A percentile compares a stretch with the other conserved stretches of the same genome.
These are phyloP conservation scores for Meliscaeva auricollis DNA, from an alignment of 2,888 invertebrate genomes.

Conservation along the genomic window DNA sequence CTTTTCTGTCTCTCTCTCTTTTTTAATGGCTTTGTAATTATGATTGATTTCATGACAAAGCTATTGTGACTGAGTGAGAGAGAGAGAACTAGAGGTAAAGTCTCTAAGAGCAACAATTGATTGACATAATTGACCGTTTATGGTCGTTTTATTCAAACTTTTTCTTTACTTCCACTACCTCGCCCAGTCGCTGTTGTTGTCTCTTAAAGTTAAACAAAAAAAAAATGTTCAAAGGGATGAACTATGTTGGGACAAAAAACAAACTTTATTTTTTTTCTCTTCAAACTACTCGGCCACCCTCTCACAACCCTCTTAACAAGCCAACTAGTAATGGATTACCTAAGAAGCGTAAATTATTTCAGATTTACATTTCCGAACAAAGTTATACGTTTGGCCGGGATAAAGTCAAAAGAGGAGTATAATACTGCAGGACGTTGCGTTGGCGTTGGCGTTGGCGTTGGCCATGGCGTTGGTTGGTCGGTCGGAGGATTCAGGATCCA, in stretches of 20 bases:
- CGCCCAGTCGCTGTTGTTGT: neutral
- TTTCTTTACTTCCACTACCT: neutral
- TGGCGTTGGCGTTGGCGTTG: neutral
- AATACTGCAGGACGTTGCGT: slow-evolving; percentile 26
- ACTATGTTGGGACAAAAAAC: neutral
- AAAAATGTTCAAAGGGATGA: neutral
- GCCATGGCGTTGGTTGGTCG: too few species aligned
- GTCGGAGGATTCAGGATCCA: too few species aligned
- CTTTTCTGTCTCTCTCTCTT: neutral
- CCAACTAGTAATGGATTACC: slow-evolving; percentile 68
- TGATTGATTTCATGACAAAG: slow-evolving; percentile 74
- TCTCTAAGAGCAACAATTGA: slow-evolving; percentile 53
- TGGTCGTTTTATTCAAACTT: slow-evolving; percentile 36
- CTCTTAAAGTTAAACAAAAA: slow-evolving; percentile 1
- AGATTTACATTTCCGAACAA: slow-evolving; percentile 82
- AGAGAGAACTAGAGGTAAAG: neutral
- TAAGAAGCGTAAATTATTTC: slow-evolving; percentile 82
- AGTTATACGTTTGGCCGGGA: slow-evolving; percentile 77
- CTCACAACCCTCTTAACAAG: slow-evolving; percentile 10
- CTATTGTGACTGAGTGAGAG: neutral
- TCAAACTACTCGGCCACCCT: neutral
- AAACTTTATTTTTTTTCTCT: neutral
- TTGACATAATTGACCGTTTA: slow-evolving; percentile 70
- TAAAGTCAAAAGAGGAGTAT: slow-evolving; percentile 43
- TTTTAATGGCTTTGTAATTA: slow-evolving; percentile 69